Conservation (phyloP, 2,888 invertebrate genomes). For the Lasioglossum zephyrum region DNA sequence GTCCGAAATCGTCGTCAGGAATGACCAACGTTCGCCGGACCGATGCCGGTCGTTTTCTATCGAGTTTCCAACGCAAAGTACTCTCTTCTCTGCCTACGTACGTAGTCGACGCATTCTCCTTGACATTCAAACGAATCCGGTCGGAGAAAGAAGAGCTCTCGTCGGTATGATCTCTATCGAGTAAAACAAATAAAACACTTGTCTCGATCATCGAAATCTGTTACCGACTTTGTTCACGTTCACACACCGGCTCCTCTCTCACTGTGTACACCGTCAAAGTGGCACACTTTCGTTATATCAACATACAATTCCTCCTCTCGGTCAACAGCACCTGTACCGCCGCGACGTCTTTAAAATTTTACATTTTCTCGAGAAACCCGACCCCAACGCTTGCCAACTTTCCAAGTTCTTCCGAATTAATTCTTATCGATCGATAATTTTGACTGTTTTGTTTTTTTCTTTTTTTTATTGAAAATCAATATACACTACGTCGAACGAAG, state of each 20-base stretch:
- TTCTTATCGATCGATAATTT: neutral
- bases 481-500: slow-evolving; percentile 3
- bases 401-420: neutral
- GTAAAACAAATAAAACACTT: neutral
- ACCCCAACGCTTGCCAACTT: neutral
- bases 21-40: neutral
- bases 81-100: too few relatives aligned
- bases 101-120: neutral
- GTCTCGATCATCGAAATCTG: neutral
- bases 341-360: neutral
- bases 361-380: neutral
- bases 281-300: slow-evolving; percentile 22
- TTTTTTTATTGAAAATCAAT: too few relatives aligned
- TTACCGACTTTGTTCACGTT: neutral
- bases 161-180: neutral
- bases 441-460: neutral
- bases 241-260: neutral
- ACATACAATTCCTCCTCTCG: neutral
- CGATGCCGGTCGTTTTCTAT: neutral
- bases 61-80: neutral
- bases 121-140: neutral
- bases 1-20: neutral
- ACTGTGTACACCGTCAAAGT: neutral
- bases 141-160: neutral
- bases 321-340: neutral